Conservation (phyloP, 2,113 vertebrate species). For the Microcebus jonahi region DNA sequence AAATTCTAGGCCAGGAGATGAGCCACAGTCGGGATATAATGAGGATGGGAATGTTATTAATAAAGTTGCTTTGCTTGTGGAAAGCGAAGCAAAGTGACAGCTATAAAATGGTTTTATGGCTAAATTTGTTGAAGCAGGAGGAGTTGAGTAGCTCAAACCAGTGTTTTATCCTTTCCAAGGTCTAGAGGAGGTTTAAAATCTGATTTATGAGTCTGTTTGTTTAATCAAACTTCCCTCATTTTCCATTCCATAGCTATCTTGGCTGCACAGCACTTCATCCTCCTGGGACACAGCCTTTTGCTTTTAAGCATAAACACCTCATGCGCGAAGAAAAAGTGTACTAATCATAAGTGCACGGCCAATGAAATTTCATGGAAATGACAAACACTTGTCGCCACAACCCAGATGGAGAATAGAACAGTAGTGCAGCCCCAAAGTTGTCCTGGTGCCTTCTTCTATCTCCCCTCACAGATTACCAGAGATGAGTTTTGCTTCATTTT, state of each 20-base stretch:
- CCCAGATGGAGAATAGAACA: neutral
- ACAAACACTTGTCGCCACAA: neutral
- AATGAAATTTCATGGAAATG: neutral
- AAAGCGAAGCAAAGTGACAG: constrained; percentile 8
- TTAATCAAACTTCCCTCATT: constrained; percentile 16
- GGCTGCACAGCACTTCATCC: neutral
- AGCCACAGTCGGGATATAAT: neutral
- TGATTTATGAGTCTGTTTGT: constrained; percentile 23
- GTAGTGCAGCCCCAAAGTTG: neutral
- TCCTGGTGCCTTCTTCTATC: neutral
- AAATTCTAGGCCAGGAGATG: neutral
- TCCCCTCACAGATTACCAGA: neutral
- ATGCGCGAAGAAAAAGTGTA: neutral
- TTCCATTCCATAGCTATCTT: neutral
- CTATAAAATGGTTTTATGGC: constrained; percentile 54
- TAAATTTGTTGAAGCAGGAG: constrained; percentile 37
- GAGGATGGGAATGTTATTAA: neutral
- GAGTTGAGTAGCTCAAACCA: neutral
- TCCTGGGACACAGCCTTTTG: neutral
- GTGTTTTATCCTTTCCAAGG: constrained; percentile 38
- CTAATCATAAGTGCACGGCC: neutral
- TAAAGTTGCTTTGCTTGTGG: neutral
- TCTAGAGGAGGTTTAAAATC: constrained; percentile 45
- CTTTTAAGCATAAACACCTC: constrained; percentile 5
- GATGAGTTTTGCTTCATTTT: neutral